Base-by-base conservation (phyloP, 2,888 invertebrate species). In the Catonia carolina region DNA sequence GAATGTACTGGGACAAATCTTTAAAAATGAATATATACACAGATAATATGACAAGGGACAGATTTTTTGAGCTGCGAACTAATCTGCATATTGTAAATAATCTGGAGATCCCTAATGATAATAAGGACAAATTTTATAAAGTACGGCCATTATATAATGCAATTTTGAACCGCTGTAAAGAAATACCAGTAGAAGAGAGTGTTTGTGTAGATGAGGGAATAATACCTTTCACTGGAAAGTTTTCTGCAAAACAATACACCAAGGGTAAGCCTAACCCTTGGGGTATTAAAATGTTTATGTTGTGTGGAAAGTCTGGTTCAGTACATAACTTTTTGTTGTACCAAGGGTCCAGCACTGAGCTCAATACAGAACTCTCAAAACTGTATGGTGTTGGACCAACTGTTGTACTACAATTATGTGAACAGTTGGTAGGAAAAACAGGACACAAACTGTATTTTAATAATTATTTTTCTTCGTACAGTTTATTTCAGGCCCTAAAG, bases 191-290 rank as follows among this genome's bases (percentile, higher is more conserved):
- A 7, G 61, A 61, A 42, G 52, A 45, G 41, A 33, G n/a, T 31
- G 41, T 59, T n/a, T 14, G 52, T 45, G 41, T 60, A 17, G 62
- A 62, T 48, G 60, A 62, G 47, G 55, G 55, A 33, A 55, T 59
- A 49, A 48, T 67, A 5, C 66, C 66, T 10, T 67, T 65, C 59
- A 64, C 59, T 50, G 65, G 66, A 22, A 35, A 58, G 20, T 56
- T 62, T 8, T 41, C 14, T 37, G 47, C 64, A 17, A 64, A 65
- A 42, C 65, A 64, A 55, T 65, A 65, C 45, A 58, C 64, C 10
- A 61, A 64, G 23, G 58, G 53, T 2, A 67, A 67, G 41, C 65
- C 66, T 8, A 52, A 37, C 22, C 62, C 59, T 27, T 65, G 60
- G 60, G 65, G 62, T 10, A 56, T 65, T 8, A 66, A 66, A 57